Conservation (phyloP, 2,888 invertebrate genomes). For the Monochamus alternatus region DNA sequence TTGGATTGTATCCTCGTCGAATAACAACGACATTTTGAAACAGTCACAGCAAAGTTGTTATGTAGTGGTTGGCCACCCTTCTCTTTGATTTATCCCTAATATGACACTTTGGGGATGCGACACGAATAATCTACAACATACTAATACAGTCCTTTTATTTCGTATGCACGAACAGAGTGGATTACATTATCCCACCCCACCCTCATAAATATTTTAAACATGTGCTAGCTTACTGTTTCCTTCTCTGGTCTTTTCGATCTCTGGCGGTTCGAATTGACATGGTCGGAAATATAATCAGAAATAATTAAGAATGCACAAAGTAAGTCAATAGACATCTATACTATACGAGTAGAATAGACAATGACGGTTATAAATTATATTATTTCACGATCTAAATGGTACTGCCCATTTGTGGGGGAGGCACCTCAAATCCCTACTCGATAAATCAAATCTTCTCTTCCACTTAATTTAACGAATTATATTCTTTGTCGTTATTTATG, state of each 20-base stretch:
- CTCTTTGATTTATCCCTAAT: slow-evolving; percentile 7
- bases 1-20: background rate
- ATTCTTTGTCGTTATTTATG: too few relatives aligned
- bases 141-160: slow-evolving; percentile 10
- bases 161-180: background rate
- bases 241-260: background rate
- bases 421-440: too few relatives aligned
- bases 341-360: too few relatives aligned
- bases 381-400: too few relatives aligned
- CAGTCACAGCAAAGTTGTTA: background rate
- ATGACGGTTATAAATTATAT: too few relatives aligned
- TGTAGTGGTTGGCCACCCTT: background rate
- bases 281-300: too few relatives aligned
- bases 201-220: slow-evolving; percentile 1
- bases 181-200: slow-evolving; percentile 2
- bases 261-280: too few relatives aligned
- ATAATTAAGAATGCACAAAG: too few relatives aligned
- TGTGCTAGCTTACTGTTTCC: background rate
- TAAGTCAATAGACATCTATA: too few relatives aligned
- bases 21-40: slow-evolving; percentile 5
- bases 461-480: too few relatives aligned
- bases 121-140: background rate
- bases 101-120: background rate
- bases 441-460: too few relatives aligned
- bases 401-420: too few relatives aligned